Evolutionary conservation across 53 echinoderm and acorn worm genomes (phyloP).

Genomic region (Luidia sarsii): DNA sequence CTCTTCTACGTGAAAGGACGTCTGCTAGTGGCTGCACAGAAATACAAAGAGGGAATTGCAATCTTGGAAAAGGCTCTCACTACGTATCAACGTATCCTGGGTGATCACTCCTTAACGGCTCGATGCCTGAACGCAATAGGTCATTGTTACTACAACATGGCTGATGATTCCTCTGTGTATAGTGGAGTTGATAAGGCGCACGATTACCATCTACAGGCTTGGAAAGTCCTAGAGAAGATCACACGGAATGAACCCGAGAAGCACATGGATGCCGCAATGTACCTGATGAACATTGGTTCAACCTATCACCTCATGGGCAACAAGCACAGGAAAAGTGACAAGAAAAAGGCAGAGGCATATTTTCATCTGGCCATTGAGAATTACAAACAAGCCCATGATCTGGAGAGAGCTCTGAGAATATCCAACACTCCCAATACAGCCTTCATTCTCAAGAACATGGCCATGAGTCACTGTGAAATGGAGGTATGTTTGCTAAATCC

Average conservation of each 20-base stretch:
- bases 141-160: constrained; percentile 70
- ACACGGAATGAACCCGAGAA: constrained; percentile 73
- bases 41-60: constrained; percentile 56
- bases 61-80: constrained; percentile 58
- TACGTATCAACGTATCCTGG: constrained; percentile 46
- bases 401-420: constrained; percentile 70
- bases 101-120: constrained; percentile 69
- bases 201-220: constrained; percentile 72
- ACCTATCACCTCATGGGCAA: constrained; percentile 79
- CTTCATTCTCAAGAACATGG: constrained; percentile 84
- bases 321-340: constrained; percentile 5
- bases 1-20: constrained; percentile 71
- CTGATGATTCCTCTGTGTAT: background rate
- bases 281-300: constrained; percentile 81
- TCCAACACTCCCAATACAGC: constrained; percentile 77
- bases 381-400: constrained; percentile 71
- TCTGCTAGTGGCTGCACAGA: constrained; percentile 18
- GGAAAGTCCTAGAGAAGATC: constrained; percentile 68
- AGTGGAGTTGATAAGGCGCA: constrained; percentile 52
- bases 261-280: constrained; percentile 82
- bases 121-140: constrained; percentile 85
- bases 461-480: constrained; percentile 86
- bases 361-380: constrained; percentile 57
- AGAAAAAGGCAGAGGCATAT: constrained; percentile 35
- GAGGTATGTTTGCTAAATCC: constrained; percentile 50